These are phyloP conservation scores for Ochropleura leucogaster DNA, from an alignment of 2,888 invertebrate species.

Conservation along the genomic window DNA sequence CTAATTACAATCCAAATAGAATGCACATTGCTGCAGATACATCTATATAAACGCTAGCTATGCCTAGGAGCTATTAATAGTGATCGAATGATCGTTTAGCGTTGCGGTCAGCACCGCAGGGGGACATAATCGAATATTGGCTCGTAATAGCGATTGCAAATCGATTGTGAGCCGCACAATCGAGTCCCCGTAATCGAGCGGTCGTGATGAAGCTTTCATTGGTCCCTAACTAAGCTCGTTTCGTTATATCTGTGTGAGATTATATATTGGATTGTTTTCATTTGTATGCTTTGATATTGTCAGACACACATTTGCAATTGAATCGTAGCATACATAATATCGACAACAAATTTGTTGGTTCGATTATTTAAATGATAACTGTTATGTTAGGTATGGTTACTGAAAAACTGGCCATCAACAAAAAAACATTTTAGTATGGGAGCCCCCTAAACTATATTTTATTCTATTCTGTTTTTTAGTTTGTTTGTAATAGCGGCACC, in stretches of 20 bases:
- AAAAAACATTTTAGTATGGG: no score
- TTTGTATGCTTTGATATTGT: conserved; percentile 24
- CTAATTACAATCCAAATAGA: background rate
- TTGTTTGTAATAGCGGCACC: no score
- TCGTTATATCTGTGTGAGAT: conserved; percentile 40
- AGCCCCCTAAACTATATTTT: no score
- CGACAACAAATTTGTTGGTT: background rate
- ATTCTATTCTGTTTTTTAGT: no score
- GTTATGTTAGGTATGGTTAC: background rate
- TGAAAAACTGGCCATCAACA: background rate
- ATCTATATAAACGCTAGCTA: conserved; percentile 48
- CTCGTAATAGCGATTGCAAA: conserved; percentile 80
- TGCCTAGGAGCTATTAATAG: conserved; percentile 62
- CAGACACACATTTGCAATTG: background rate
- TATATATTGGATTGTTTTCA: conserved; percentile 31
- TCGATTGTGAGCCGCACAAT: conserved; percentile 82
- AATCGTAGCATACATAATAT: conserved; percentile 13
- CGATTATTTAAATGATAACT: background rate
- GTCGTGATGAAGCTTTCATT: conserved; percentile 67
- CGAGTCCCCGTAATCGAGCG: conserved; percentile 73
- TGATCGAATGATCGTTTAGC: conserved; percentile 70
- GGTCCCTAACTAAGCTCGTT: conserved; percentile 62
- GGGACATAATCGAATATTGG: conserved; percentile 81
- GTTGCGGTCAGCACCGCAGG: conserved; percentile 69
- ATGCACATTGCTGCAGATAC: conserved; percentile 28